These are phyloP conservation scores for Variabilichromis moorii DNA, from an alignment of 2,113 vertebrate species.

Conservation along the genomic window DNA sequence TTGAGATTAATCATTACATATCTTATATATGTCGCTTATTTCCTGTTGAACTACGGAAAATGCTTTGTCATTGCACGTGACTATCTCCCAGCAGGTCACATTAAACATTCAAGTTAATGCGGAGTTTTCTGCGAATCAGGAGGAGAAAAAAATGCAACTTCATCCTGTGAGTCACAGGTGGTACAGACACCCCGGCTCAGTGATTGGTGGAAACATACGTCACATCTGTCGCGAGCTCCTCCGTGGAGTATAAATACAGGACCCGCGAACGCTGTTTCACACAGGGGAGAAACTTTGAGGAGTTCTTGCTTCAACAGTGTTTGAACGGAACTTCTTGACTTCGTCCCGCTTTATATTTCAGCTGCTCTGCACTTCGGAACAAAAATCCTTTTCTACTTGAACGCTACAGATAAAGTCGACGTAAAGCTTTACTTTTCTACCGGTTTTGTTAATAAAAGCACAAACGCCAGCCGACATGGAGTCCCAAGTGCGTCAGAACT, in stretches of 20 bases:
- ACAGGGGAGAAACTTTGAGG: background rate
- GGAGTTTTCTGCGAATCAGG: rapidly evolving
- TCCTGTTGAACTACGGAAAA: background rate
- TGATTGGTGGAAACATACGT: background rate
- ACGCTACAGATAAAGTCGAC: background rate
- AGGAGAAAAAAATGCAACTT: background rate
- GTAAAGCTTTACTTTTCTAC: background rate
- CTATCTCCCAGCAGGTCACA: background rate
- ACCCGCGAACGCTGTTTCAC: rapidly evolving
- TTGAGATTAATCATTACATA: rapidly evolving
- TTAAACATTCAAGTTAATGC: background rate
- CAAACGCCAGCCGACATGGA: background rate
- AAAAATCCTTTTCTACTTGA: background rate
- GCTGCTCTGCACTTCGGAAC: background rate
- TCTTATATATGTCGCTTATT: rapidly evolving
- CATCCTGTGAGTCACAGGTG: rapidly evolving
- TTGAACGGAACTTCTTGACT: background rate
- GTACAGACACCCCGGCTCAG: background rate
- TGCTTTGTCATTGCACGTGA: background rate
- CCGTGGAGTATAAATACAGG: background rate
- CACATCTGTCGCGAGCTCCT: rapidly evolving
- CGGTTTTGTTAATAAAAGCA: background rate
- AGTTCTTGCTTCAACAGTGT: background rate
- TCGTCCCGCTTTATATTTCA: background rate
- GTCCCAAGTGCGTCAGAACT: background rate